These are phyloP conservation scores for Sesamia inferens DNA, from an alignment of 2,888 invertebrate species.

Conservation along the genomic window DNA sequence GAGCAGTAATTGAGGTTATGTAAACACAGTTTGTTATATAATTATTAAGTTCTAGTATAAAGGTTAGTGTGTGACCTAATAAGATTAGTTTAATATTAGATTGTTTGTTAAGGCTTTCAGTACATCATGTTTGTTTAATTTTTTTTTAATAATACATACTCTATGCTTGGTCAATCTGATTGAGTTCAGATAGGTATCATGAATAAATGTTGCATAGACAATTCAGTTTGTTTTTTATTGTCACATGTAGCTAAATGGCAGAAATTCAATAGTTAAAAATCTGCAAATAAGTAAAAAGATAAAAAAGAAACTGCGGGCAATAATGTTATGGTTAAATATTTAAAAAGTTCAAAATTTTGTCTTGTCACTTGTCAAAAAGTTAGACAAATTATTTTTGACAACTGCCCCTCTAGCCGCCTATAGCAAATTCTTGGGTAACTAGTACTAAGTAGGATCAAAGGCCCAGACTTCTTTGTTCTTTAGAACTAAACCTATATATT, in stretches of 20 bases:
- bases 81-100: constrained; percentile 47
- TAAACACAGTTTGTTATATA: constrained; percentile 56
- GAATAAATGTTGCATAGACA: neutral
- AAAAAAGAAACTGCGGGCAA: neutral
- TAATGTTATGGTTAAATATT: too few relatives aligned
- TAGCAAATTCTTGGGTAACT: neutral
- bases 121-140: constrained; percentile 13
- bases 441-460: neutral
- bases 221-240: neutral
- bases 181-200: neutral
- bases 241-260: neutral
- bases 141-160: constrained; percentile 25
- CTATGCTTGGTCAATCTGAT: neutral
- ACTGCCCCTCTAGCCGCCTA: too few relatives aligned
- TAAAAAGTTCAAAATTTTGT: too few relatives aligned
- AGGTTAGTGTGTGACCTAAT: constrained; percentile 56
- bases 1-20: constrained; percentile 46
- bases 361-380: too few relatives aligned
- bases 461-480: neutral
- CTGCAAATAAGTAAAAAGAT: neutral
- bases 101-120: constrained; percentile 20
- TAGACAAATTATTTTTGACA: too few relatives aligned
- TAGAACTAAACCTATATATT: neutral
- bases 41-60: constrained; percentile 49
- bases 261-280: neutral